These are phyloP conservation scores for Chroicocephalus ridibundus DNA, from an alignment of 2,113 vertebrate genomes.

Conservation along the genomic window DNA sequence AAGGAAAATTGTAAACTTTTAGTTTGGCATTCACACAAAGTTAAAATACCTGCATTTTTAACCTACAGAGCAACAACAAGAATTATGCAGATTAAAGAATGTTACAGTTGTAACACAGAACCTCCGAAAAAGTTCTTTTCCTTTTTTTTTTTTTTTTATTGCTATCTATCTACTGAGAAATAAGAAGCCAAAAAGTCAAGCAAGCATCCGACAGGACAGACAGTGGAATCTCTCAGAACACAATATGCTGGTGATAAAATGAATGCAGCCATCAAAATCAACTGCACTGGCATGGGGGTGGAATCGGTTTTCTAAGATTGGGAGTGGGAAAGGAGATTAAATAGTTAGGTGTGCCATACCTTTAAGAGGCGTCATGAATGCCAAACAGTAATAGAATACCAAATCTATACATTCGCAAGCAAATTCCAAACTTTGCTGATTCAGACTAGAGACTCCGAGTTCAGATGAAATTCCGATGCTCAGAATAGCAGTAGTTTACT, in stretches of 20 bases:
- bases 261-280: constrained; percentile 73
- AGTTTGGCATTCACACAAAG: constrained; percentile 99
- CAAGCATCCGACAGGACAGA: constrained; percentile 78
- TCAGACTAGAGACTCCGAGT: constrained; percentile 68
- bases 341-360: constrained; percentile 59
- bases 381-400: constrained; percentile 74
- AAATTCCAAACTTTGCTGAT: constrained; percentile 71
- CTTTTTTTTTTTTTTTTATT: constrained; percentile 88
- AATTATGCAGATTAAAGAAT: constrained; percentile 84
- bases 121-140: constrained; percentile 84
- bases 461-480: constrained; percentile 73
- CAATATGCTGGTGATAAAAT: constrained; percentile 84
- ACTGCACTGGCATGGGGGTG: constrained; percentile 71
- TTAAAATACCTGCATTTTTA: constrained; percentile 86
- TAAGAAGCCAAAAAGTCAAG: constrained; percentile 79
- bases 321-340: constrained; percentile 62
- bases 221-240: constrained; percentile 80
- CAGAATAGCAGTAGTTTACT: constrained; percentile 66
- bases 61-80: constrained; percentile 81
- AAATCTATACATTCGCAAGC: constrained; percentile 71
- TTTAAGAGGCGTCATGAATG: constrained; percentile 76
- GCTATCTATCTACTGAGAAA: constrained; percentile 91
- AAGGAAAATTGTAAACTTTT: constrained; percentile 98
- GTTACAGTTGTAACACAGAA: constrained; percentile 83
- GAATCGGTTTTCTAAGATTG: constrained; percentile 65